Evolutionary conservation across 2,888 invertebrate species (phyloP).

Genomic region (Linnaemya vulpina): DNA sequence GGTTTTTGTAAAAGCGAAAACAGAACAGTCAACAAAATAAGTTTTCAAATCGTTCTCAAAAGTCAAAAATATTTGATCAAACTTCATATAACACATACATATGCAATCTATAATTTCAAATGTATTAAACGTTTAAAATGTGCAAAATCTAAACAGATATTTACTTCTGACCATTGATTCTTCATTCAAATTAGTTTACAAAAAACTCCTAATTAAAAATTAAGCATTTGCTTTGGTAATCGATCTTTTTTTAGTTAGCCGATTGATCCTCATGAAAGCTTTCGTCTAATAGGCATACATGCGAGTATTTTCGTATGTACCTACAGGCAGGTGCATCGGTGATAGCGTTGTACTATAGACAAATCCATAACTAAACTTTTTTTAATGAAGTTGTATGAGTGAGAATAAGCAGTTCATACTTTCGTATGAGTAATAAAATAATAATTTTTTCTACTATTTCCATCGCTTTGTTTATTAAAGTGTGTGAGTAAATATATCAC

Average conservation of each 20-base stretch:
- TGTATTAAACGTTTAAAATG: too few species aligned
- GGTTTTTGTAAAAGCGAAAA: not conserved
- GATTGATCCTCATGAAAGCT: constrained; percentile 14
- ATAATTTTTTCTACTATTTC: not conserved
- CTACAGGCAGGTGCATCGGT: too few species aligned
- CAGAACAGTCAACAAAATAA: not conserved
- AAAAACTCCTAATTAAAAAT: not conserved
- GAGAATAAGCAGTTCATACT: not conserved
- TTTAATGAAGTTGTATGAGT: not conserved
- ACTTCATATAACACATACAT: not conserved
- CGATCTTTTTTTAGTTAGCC: not conserved
- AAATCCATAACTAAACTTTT: not conserved
- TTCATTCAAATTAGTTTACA: not conserved
- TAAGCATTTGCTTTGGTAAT: not conserved
- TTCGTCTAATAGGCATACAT: not conserved
- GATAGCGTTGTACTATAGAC: too few species aligned
- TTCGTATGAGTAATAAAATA: not conserved
- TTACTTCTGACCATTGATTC: not conserved
- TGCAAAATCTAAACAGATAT: too few species aligned
- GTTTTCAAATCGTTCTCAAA: too few species aligned
- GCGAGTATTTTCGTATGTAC: not conserved
- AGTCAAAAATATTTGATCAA: too few species aligned
- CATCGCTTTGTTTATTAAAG: not conserved
- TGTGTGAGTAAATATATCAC: not conserved
- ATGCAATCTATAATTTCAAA: too few species aligned